These are phyloP conservation scores for Galerucella nymphaeae DNA, from an alignment of 2,888 invertebrate genomes.

Conservation along the genomic window DNA sequence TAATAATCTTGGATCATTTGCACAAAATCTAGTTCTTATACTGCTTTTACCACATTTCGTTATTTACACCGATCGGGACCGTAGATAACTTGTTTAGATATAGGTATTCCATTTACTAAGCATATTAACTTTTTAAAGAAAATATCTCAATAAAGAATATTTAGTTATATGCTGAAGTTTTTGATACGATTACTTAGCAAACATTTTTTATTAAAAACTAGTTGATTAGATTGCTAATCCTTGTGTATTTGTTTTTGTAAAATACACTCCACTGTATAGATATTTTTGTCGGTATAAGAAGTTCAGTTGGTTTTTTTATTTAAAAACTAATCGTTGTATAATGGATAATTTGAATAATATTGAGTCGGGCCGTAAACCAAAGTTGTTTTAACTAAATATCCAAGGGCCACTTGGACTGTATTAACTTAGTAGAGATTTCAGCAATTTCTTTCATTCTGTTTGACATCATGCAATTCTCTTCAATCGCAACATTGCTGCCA, in stretches of 20 bases:
- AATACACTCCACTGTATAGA: constrained; percentile 7
- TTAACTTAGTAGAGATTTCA: no score
- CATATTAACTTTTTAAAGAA: constrained; percentile 4
- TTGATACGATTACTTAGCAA: constrained; percentile 5
- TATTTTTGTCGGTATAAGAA: neutral
- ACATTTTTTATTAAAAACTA: neutral
- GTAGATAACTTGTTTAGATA: neutral
- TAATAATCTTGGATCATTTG: neutral
- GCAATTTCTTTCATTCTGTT: no score
- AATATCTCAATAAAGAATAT: neutral
- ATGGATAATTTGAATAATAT: no score
- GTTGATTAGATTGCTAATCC: neutral
- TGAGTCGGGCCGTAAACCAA: no score
- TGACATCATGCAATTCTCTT: no score
- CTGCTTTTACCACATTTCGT: constrained; percentile 18
- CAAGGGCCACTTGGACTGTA: no score
- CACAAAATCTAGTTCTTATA: constrained; percentile 4
- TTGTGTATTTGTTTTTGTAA: constrained; percentile 4
- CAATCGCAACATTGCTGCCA: no score
- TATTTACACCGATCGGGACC: constrained; percentile 8
- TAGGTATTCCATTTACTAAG: constrained; percentile 6
- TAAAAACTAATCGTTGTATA: no score
- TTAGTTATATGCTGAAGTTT: constrained; percentile 4
- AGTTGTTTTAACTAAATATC: no score
- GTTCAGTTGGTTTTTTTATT: no score